Conservation (phyloP, 2,888 invertebrate genomes). For the Acleris laterana region DNA sequence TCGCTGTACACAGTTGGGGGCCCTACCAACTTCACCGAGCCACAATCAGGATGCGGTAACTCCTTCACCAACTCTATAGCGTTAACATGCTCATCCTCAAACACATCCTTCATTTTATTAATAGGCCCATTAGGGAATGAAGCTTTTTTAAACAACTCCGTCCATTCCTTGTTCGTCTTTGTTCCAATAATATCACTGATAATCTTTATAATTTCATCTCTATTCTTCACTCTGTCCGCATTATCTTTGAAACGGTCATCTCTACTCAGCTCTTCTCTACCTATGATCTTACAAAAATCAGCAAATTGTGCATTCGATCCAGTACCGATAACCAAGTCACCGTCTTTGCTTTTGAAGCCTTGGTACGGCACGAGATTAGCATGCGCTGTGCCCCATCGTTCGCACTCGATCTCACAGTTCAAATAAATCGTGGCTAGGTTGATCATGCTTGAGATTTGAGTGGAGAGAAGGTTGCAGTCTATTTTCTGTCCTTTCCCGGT, state of each 20-base stretch:
- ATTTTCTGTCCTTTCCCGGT: constrained; percentile 96
- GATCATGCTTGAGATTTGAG: constrained; percentile 94
- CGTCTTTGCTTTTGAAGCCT: constrained; percentile 92
- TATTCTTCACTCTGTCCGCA: constrained; percentile 89
- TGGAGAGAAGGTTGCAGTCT: constrained; percentile 96
- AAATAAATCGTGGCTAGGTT: constrained; percentile 96
- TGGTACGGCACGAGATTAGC: constrained; percentile 97
- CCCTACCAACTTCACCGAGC: constrained; percentile 90
- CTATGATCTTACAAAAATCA: constrained; percentile 87
- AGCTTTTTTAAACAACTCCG: constrained; percentile 87
- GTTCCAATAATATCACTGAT: constrained; percentile 84
- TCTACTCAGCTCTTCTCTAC: constrained; percentile 83
- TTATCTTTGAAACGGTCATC: constrained; percentile 90
- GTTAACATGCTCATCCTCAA: constrained; percentile 93
- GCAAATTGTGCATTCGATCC: constrained; percentile 93
- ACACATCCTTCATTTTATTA: constrained; percentile 93
- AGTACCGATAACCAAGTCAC: constrained; percentile 93
- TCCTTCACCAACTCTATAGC: constrained; percentile 89
- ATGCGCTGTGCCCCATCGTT: constrained; percentile 96
- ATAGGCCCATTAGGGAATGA: constrained; percentile 95
- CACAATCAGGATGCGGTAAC: constrained; percentile 88
- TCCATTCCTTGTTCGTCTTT: constrained; percentile 91
- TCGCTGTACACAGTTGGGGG: constrained; percentile 93
- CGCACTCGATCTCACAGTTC: constrained; percentile 91
- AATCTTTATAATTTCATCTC: constrained; percentile 86